Conservation (phyloP, 2,888 invertebrate species). For the Drosophila putrida region DNA sequence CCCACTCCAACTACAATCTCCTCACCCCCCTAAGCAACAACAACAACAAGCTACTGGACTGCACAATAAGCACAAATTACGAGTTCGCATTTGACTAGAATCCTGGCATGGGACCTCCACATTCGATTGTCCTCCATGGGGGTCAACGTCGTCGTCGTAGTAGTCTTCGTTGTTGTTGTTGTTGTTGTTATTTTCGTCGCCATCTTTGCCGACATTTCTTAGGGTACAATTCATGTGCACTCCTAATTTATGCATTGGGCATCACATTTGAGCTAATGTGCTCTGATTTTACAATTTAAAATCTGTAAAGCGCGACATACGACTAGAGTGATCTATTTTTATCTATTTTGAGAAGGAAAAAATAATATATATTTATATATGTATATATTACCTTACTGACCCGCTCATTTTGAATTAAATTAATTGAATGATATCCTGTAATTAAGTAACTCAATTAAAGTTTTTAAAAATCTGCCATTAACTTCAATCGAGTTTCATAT, state of each 20-base stretch:
- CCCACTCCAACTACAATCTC: conserved; percentile 1
- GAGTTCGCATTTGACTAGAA: conserved; percentile 53
- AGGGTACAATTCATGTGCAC: conserved; percentile 63
- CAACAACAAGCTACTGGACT: conserved; percentile 35
- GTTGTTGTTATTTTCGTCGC: conserved; percentile 7
- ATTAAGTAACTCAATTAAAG: no score
- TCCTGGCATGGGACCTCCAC: conserved; percentile 22
- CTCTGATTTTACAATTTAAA: conserved; percentile 3
- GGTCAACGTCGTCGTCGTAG: conserved; percentile 51
- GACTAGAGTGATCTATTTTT: no score
- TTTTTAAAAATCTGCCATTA: no score
- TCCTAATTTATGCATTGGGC: conserved; percentile 66
- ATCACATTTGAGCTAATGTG: conserved; percentile 7
- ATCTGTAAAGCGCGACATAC: neutral
- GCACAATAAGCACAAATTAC: conserved; percentile 79
- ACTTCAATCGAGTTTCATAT: no score
- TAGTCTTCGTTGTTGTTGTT: conserved; percentile 3
- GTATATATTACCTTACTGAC: no score
- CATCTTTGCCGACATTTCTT: conserved; percentile 62
- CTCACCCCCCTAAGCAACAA: conserved; percentile 2
- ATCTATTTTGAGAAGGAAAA: no score
- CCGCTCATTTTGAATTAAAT: no score
- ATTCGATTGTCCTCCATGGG: conserved; percentile 51
- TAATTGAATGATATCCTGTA: no score
- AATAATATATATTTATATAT: no score